These are phyloP conservation scores for Cherax destructor DNA, from an alignment of 1,140 invertebrate genomes.

Conservation along the genomic window DNA sequence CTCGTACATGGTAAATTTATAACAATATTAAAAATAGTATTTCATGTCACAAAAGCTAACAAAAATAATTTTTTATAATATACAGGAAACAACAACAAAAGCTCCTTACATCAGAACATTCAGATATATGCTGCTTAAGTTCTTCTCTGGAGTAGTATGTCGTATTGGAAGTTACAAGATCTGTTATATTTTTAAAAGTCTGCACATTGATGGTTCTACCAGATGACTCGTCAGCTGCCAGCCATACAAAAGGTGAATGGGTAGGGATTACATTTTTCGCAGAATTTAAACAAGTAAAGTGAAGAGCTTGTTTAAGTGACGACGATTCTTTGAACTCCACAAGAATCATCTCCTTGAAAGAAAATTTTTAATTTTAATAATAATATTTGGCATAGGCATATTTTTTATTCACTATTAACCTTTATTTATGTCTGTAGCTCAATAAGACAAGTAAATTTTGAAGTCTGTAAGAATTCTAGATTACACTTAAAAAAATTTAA, in stretches of 20 bases:
- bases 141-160: background rate
- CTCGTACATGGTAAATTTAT: background rate
- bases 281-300: background rate
- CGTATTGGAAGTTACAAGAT: background rate
- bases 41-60: too few species aligned
- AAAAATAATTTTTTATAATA: too few species aligned
- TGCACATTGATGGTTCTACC: background rate
- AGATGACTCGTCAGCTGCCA: background rate
- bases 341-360: conserved; percentile 46
- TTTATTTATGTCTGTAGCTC: too few species aligned
- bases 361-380: background rate
- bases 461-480: too few species aligned
- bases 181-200: background rate
- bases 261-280: conserved; percentile 8
- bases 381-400: too few species aligned
- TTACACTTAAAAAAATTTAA: too few species aligned
- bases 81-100: background rate
- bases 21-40: background rate
- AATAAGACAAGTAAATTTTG: too few species aligned
- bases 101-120: conserved; percentile 4
- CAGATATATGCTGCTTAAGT: background rate
- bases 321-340: conserved; percentile 23
- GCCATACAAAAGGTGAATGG: conserved; percentile 34
- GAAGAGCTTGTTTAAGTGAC: background rate
- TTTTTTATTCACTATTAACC: too few species aligned